These are phyloP conservation scores for Sebastiscus tertius DNA, from an alignment of 2,797 vertebrate genomes.

Conservation along the genomic window DNA sequence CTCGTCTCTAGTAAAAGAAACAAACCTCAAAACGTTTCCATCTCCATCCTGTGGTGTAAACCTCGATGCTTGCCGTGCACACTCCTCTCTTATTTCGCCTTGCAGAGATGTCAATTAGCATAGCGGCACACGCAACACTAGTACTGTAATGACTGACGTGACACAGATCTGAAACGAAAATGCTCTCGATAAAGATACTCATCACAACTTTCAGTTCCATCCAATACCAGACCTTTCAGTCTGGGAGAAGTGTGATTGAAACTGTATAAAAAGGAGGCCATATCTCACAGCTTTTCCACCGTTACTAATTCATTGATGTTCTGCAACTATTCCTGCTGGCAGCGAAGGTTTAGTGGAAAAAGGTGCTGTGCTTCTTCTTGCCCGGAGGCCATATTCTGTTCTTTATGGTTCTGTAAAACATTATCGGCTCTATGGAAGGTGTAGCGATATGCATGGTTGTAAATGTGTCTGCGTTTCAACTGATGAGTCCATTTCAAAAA, in stretches of 20 bases:
- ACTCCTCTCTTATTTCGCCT: conserved; percentile 33
- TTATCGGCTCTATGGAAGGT: conserved; percentile 20
- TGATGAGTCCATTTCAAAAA: background rate
- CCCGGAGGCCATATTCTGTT: background rate
- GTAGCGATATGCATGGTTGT: background rate
- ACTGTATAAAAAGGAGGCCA: conserved; percentile 12
- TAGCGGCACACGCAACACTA: conserved; percentile 34
- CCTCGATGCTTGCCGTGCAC: conserved; percentile 16
- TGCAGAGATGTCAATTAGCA: conserved; percentile 33
- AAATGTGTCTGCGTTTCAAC: background rate
- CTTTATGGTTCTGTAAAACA: conserved; percentile 36
- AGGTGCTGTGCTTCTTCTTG: conserved; percentile 2
- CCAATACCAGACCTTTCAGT: conserved; percentile 13
- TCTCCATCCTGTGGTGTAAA: conserved; percentile 38
- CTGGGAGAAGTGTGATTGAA: conserved; percentile 27
- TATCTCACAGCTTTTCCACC: conserved; percentile 33
- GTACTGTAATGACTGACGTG: conserved; percentile 44
- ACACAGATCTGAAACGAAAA: conserved; percentile 27
- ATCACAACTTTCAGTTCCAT: conserved; percentile 15
- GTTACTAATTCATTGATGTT: conserved; percentile 24
- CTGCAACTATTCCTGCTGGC: conserved; percentile 33
- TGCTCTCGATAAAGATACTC: background rate
- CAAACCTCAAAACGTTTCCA: background rate
- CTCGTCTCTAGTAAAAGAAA: background rate
- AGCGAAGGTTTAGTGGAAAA: conserved; percentile 1